phyloP scores from a whole-genome alignment of 2,888 invertebrate species.

The Oxyteleia sp. region DNA sequence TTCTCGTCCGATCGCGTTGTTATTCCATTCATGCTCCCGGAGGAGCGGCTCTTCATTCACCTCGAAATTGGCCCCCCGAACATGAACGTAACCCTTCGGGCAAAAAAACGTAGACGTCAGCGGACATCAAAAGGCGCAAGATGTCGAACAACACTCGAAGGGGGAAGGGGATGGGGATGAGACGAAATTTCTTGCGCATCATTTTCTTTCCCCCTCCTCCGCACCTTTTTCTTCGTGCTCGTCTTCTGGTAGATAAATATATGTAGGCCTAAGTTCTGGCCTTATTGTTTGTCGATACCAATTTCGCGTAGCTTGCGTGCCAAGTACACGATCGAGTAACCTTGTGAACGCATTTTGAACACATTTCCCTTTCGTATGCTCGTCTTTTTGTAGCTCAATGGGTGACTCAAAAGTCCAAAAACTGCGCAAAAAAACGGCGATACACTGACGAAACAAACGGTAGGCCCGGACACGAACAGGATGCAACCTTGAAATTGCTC shows the following conservation, averaged over 20 bases:
- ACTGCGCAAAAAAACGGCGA: constrained; percentile 43
- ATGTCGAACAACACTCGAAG: constrained; percentile 19
- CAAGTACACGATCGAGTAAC: constrained; percentile 52
- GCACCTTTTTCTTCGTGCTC: constrained; percentile 37
- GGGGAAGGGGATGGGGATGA: neutral
- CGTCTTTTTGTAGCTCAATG: constrained; percentile 46
- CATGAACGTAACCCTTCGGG: constrained; percentile 41
- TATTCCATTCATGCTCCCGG: constrained; percentile 82
- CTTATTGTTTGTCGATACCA: constrained; percentile 67
- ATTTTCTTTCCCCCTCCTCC: constrained; percentile 31
- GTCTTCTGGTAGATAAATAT: constrained; percentile 61
- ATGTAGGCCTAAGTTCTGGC: constrained; percentile 60
- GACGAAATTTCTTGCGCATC: constrained; percentile 51
- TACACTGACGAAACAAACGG: constrained; percentile 45
- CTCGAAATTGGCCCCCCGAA: constrained; percentile 78
- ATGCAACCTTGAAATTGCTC: constrained; percentile 60
- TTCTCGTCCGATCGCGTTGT: constrained; percentile 20
- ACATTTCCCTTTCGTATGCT: constrained; percentile 51
- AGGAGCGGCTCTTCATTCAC: constrained; percentile 81
- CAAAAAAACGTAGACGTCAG: constrained; percentile 15
- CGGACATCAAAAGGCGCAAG: constrained; percentile 45
- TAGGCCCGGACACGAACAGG: constrained; percentile 63
- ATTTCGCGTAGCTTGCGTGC: constrained; percentile 62
- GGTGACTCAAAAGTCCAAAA: constrained; percentile 63
- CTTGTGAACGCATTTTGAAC: constrained; percentile 57